Percentiles rank a stretch among this genome's conserved stretches.
Conservation (phyloP, 2,888 invertebrate genomes). For the Himalopsyche tibetana region DNA sequence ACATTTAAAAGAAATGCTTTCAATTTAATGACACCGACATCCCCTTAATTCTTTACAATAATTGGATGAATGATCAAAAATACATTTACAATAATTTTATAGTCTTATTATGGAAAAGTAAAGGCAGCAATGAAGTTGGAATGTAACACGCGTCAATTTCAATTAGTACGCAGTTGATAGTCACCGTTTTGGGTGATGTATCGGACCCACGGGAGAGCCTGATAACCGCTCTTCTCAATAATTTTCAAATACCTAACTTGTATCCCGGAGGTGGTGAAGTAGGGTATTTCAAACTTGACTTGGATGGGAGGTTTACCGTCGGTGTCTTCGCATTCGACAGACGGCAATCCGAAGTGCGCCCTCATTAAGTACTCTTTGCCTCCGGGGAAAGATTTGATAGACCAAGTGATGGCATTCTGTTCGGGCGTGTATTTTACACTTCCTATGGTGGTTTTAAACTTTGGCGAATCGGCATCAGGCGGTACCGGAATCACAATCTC, state of each 20-base stretch:
- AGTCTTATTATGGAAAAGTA: conserved; percentile 42
- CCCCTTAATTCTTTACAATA: background rate
- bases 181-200: conserved; percentile 99
- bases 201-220: conserved; percentile 99
- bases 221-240: conserved; percentile 99
- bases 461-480: conserved; percentile 98
- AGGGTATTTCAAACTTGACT: conserved; percentile 99
- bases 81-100: conserved; percentile 10
- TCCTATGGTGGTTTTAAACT: conserved; percentile 98
- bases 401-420: conserved; percentile 97
- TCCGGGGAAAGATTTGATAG: conserved; percentile 97
- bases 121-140: conserved; percentile 52
- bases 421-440: conserved; percentile 98
- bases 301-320: conserved; percentile 99
- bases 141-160: conserved; percentile 78
- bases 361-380: conserved; percentile 99
- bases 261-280: conserved; percentile 98
- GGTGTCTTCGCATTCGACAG: conserved; percentile 94
- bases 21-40: conserved; percentile 2
- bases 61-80: conserved; percentile 22
- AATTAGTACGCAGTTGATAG: conserved; percentile 96
- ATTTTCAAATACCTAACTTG: conserved; percentile 98
- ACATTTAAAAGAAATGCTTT: background rate
- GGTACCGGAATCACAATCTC: conserved; percentile 98
- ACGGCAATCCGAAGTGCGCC: conserved; percentile 97